phyloP scores from a whole-genome alignment of 2,888 invertebrate species.

The Maniola hyperantus region DNA sequence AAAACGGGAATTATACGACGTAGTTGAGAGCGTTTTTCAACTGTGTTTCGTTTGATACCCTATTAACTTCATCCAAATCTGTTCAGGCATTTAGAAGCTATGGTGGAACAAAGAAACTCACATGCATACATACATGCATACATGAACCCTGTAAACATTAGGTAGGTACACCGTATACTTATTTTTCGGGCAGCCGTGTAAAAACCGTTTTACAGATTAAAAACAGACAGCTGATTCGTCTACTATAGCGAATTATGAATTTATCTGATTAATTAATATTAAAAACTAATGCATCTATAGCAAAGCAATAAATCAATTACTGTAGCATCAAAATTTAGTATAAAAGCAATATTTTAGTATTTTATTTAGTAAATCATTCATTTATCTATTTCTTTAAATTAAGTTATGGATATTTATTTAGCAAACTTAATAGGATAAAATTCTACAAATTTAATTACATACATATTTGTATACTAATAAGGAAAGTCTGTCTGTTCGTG shows the following conservation, averaged over 20 bases:
- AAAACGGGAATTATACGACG: constrained; percentile 14
- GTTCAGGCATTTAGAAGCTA: too few species aligned
- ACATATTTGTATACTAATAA: constrained; percentile 14
- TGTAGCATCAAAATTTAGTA: background rate
- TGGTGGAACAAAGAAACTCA: too few species aligned
- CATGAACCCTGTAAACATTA: too few species aligned
- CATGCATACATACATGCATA: too few species aligned
- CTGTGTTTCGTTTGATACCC: constrained; percentile 20
- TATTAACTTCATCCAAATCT: too few species aligned
- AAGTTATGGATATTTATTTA: constrained; percentile 7
- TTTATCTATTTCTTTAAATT: constrained; percentile 4
- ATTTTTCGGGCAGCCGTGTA: too few species aligned
- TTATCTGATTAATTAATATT: background rate
- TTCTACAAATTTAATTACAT: constrained; percentile 10
- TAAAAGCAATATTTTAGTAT: background rate
- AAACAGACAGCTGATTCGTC: background rate
- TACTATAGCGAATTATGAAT: background rate
- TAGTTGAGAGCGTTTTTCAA: constrained; percentile 18
- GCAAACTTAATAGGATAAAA: constrained; percentile 1
- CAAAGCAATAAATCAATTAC: constrained; percentile 14
- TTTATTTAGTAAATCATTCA: constrained; percentile 8
- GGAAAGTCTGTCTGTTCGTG: constrained; percentile 12
- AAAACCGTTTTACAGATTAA: background rate
- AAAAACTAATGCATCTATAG: background rate
- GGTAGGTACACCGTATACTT: too few species aligned